Conservation (phyloP, 2,113 vertebrate genomes). For the Bubo blakistoni region DNA sequence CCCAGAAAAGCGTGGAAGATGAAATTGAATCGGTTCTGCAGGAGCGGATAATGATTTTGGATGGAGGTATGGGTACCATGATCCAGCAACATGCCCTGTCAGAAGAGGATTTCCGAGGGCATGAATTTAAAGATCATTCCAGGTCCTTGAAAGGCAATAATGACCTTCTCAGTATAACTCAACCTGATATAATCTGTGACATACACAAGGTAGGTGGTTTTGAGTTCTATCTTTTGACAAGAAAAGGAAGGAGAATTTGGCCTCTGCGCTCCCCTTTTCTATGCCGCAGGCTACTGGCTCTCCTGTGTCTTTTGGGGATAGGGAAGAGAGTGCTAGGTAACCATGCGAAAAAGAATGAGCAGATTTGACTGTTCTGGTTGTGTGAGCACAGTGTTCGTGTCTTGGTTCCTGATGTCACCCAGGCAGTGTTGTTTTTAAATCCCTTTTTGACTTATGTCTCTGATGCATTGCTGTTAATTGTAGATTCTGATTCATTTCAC, state of each 20-base stretch:
- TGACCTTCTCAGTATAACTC: slow-evolving; percentile 92
- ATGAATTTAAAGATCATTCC: slow-evolving; percentile 86
- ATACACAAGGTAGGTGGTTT: slow-evolving; percentile 87
- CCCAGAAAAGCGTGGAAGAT: slow-evolving; percentile 50
- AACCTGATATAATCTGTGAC: slow-evolving; percentile 82
- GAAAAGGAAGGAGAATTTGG: not conserved
- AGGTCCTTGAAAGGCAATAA: slow-evolving; percentile 91
- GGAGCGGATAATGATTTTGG: slow-evolving; percentile 90
- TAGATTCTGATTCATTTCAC: not conserved
- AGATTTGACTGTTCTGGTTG: slow-evolving; percentile 32
- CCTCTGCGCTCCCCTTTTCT: not conserved
- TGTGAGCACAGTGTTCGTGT: not conserved
- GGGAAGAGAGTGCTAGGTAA: not conserved
- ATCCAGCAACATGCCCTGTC: slow-evolving; percentile 82
- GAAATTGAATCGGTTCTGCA: slow-evolving; percentile 81
- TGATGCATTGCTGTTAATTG: not conserved
- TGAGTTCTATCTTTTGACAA: not conserved
- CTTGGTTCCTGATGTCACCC: not conserved
- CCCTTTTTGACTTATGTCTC: not conserved
- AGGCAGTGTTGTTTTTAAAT: not conserved
- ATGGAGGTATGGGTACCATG: slow-evolving; percentile 99
- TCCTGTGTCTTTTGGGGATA: not conserved
- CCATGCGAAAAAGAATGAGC: not conserved
- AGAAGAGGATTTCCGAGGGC: slow-evolving; percentile 86
- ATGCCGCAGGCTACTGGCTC: not conserved